Evolutionary conservation across 2,113 vertebrate genomes (phyloP), one percentile per base, ranked within the genome.

Genomic region (Oncorhynchus clarkii): DNA sequence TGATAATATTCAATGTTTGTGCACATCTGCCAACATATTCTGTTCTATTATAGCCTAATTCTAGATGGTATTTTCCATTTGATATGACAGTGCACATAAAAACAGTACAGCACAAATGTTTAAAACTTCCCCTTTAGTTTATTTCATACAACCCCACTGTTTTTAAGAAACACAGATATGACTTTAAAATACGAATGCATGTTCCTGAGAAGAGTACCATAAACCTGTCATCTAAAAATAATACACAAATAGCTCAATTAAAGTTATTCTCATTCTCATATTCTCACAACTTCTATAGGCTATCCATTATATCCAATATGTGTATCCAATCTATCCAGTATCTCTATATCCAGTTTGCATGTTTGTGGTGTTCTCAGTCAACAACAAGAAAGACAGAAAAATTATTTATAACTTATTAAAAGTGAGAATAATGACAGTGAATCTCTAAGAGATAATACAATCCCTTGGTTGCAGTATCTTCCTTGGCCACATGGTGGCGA

Each of bases 401-500:
- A 88, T 73, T 86, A 85, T 67, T 67, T 45, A 77, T 24, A 74
- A 82, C 29, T 45, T 74, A 71, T 75, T 59, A 70, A 78, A 72
- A 85, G 74, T 73, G 66, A 86, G 80, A 76, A 86, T 77, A 76
- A 71, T 75, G 70, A 62, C 72, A 62, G n/a, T 62, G 82, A 80
- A 69, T 76, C 71, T 65, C 71, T 65, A 67, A 60, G 72, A 64
- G 66, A 77, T 57, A 72, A 73, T 34, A 75, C 68, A 82, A 73
- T 80, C 76, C 71, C 82, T 67, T 84, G 81, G 48, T 31, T 88
- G 82, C 86, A 76, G 71, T 65, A 78, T 77, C 78, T 73, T 80
- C 24, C 71, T 83, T 82, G 78, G 86, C 82, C 84, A 88, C 89
- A 81, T 67, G 84, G 84, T 88, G 88, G 85, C 89, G 66, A 86